Conservation (phyloP, 2,888 invertebrate species). For the Cabera pusaria region DNA sequence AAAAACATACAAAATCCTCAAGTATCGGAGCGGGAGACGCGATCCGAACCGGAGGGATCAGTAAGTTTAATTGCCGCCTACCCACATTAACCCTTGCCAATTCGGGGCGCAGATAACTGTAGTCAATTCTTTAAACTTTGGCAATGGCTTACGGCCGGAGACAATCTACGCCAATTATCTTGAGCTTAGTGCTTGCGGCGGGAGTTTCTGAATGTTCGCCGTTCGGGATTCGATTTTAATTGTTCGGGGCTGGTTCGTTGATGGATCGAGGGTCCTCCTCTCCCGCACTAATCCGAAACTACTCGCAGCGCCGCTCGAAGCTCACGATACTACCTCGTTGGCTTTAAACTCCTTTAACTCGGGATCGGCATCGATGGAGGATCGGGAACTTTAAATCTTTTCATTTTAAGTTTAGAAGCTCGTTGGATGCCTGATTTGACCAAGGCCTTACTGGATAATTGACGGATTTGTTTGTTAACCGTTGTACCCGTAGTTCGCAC, state of each 20-base stretch:
- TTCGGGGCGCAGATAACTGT: conserved; percentile 60
- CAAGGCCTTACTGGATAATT: no score
- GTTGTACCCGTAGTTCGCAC: no score
- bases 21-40: conserved; percentile 19
- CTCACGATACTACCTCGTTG: background rate
- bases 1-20: conserved; percentile 27
- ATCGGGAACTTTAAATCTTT: conserved; percentile 25
- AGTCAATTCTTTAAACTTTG: conserved; percentile 75
- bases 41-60: conserved; percentile 51
- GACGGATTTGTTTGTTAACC: no score
- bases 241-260: conserved; percentile 42
- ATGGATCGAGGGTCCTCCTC: conserved; percentile 47
- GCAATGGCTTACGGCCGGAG: conserved; percentile 55
- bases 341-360: conserved; percentile 13
- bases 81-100: conserved; percentile 75
- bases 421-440: conserved; percentile 5
- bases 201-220: conserved; percentile 39
- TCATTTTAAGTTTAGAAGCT: conserved; percentile 26
- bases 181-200: conserved; percentile 55
- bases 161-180: conserved; percentile 75
- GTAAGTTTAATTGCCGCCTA: conserved; percentile 68
- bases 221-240: conserved; percentile 54
- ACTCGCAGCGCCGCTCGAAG: conserved; percentile 3
- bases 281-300: conserved; percentile 15
- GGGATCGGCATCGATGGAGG: conserved; percentile 12